Evolutionary conservation across 2,888 invertebrate species (phyloP).

Genomic region (Embidobia sp.): DNA sequence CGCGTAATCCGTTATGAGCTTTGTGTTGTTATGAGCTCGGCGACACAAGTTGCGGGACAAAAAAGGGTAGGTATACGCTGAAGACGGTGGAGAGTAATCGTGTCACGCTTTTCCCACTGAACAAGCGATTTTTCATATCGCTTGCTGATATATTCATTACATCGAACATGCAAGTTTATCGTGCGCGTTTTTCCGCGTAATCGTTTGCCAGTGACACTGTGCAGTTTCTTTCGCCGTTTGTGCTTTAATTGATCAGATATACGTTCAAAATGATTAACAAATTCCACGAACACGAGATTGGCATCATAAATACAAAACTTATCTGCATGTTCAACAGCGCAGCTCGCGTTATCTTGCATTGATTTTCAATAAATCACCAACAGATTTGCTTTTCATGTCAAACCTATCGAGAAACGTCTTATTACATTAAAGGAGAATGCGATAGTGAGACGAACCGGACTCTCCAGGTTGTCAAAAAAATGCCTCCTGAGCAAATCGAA

Average conservation of each 20-base stretch:
- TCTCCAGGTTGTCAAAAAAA: neutral
- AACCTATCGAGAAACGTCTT: slow-evolving; percentile 11
- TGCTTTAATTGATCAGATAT: slow-evolving; percentile 3
- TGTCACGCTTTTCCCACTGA: too few relatives aligned
- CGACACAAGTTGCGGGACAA: too few relatives aligned
- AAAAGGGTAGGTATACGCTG: too few relatives aligned
- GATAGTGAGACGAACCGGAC: slow-evolving; percentile 15
- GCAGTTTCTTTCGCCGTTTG: neutral
- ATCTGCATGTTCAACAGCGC: neutral
- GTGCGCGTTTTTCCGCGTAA: too few relatives aligned
- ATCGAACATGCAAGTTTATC: neutral
- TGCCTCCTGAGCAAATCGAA: slow-evolving; percentile 3
- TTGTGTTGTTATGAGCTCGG: too few relatives aligned
- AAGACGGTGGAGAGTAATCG: too few relatives aligned
- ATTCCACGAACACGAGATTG: neutral
- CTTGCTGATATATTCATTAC: too few relatives aligned
- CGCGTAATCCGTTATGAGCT: slow-evolving; percentile 27
- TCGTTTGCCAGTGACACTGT: neutral
- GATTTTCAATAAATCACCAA: slow-evolving; percentile 31
- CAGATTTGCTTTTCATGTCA: slow-evolving; percentile 14
- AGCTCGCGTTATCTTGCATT: slow-evolving; percentile 10
- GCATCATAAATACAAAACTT: slow-evolving; percentile 11
- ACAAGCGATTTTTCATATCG: too few relatives aligned
- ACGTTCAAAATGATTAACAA: neutral
- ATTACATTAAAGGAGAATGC: slow-evolving; percentile 9